phyloP scores from a whole-genome alignment of 2,797 vertebrate genomes.

The Danio jaintianensis region DNA sequence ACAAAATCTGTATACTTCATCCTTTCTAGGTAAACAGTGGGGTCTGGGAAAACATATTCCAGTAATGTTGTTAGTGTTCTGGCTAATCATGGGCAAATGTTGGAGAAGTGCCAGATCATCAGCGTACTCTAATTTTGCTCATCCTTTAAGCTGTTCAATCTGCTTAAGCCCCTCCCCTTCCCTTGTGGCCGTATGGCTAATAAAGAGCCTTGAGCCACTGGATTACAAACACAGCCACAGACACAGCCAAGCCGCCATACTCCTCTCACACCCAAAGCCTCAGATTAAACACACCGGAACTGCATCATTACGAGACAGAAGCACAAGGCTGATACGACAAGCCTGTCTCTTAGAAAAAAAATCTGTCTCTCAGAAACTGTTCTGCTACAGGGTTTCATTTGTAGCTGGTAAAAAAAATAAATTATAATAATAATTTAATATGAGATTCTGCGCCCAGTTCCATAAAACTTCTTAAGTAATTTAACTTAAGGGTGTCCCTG shows the following conservation, averaged over 20 bases:
- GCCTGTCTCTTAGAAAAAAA: not conserved
- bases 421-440: no score
- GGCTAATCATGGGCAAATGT: conserved; percentile 25
- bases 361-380: no score
- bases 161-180: conserved; percentile 73
- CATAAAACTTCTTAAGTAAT: no score
- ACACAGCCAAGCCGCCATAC: conserved; percentile 55
- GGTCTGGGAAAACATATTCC: conserved; percentile 58
- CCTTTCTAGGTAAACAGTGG: conserved; percentile 66
- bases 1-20: not conserved
- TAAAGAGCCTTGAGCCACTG: conserved; percentile 69
- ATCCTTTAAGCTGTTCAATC: conserved; percentile 86
- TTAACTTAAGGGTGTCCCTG: no score
- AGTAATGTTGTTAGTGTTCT: conserved; percentile 17
- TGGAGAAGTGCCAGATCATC: conserved; percentile 67
- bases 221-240: conserved; percentile 69
- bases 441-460: no score
- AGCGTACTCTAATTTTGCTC: conserved; percentile 86
- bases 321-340: not conserved
- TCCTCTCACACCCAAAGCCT: conserved; percentile 60
- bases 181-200: conserved; percentile 74
- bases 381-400: no score
- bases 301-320: not conserved
- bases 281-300: conserved; percentile 42
- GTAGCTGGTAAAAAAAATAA: no score